Evolutionary conservation across 2,888 invertebrate genomes (phyloP).

Genomic region (Pyrocoelia pectoralis): DNA sequence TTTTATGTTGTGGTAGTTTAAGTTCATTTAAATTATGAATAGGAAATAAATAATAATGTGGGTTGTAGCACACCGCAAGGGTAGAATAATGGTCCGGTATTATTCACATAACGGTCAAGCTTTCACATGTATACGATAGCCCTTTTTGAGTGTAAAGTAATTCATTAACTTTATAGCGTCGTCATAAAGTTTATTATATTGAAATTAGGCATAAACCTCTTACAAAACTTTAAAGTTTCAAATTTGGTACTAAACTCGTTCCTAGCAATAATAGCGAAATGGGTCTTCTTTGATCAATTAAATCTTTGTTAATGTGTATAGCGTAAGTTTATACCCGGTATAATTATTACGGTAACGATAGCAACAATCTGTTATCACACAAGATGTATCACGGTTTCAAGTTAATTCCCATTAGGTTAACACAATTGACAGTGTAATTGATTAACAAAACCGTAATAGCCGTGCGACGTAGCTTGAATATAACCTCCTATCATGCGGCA

Average conservation of each 20-base stretch:
- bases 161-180: neutral
- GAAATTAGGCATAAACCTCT: conserved; percentile 4
- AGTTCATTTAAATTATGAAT: too few species aligned
- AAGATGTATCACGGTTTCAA: conserved; percentile 33
- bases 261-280: neutral
- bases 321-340: neutral
- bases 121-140: neutral
- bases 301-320: neutral
- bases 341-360: conserved; percentile 5
- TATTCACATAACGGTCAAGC: neutral
- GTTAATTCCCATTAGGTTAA: conserved; percentile 34
- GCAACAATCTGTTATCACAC: conserved; percentile 26
- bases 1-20: too few species aligned
- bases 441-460: conserved; percentile 51
- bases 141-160: conserved; percentile 2
- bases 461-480: conserved; percentile 47
- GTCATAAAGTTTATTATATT: conserved; percentile 8
- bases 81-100: too few species aligned
- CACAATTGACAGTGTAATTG: conserved; percentile 50
- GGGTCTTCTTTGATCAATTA: conserved; percentile 1
- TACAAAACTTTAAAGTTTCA: neutral
- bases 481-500: conserved; percentile 24
- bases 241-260: neutral
- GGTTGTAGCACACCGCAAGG: too few species aligned
- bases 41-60: too few species aligned